Evolutionary conservation across 1,140 invertebrate genomes (phyloP), one percentile per base, ranked within the genome.

Genomic region (Delia radicum): DNA sequence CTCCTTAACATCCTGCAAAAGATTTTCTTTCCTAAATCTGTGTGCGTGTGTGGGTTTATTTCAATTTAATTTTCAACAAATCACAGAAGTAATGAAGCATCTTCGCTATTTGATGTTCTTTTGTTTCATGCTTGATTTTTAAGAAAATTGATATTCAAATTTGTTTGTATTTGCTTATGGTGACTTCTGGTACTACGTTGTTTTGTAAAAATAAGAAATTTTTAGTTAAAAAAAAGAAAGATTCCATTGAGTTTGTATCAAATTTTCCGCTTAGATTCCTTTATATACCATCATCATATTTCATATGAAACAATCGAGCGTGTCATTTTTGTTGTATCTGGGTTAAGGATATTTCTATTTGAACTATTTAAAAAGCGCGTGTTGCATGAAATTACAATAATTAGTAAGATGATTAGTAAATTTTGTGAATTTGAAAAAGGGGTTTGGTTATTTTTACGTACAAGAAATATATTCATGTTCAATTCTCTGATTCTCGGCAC

Each of bases 251-350:
- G n/a, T 55, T 55, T 55, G 48, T 55, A n/a, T n/a, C n/a, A n/a
- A n/a, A n/a, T 55, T 55, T 55, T 55, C 48, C 48, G 48, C 48
- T 55, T 55, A 55, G 48, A 55, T 55, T 55, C 48, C 48, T n/a
- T 55, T 18, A 55, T n/a, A 55, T 55, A 55, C 24, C 48, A 55
- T 55, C 48, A 55, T n/a, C 48, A 55, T 55, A 21, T 55, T 55
- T 55, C 48, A 55, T 55, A 55, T 8, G 24, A 55, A 55, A 55
- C 21, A 55, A 55, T 55, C 24, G 48, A 55, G 48, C 48, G 48
- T 55, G 48, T 55, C 48, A 55, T 55, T 55, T 55, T 18, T 55
- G 48, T 55, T 55, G 48, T 55, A 24, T 55, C 24, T 24, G n/a
- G 48, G 48, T 55, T 55, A 55, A 55, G 48, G n/a, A 18, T 55